Evolutionary conservation across 2,888 invertebrate genomes (phyloP), one percentile per base, ranked within the genome.

Genomic region (Netelia fuscicornis): DNA sequence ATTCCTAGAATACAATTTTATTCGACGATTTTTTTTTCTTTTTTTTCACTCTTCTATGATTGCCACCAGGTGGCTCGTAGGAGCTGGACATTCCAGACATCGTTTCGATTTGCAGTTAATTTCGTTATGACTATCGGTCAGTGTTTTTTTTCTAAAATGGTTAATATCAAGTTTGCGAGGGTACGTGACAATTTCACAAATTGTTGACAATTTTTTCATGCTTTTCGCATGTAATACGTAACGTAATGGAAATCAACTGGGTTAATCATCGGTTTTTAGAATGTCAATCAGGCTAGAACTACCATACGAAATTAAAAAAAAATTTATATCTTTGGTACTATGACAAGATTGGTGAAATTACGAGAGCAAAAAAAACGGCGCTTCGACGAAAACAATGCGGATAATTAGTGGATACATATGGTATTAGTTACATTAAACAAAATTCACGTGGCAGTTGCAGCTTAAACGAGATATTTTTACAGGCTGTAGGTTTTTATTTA

Each of bases 51-150:
- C 23, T 67, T 25, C 25, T 23, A 44, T 25, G 48, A 68, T 52
- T 23, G 68, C 13, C 23, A 23, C 52, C 2, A n/a, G 23, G 25
- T 11, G 10, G 37, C 37, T 37, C 6, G 37, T 37, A 48, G 11
- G 2, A 2, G 52, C 23, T 48, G 52, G 25, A 68, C 5, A 25
- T 67, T 67, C n/a, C 11, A 20, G 11, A 17, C 9, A 67, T 67
- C 2, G 44, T 48, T 67, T 67, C 67, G 42, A 42, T 67, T 67
- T 67, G 67, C 67, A 67, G 67, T 67, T 68, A 68, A 9, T 25
- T 13, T 68, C 48, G 20, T 52, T 68, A 6, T 52, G 17, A 20
- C 25, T 25, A 68, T 68, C 48, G 3, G 23, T 13, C 48, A 8
- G 23, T 37, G n/a, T 65, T 68, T 13, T 68, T 13, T 5, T 17